Conservation (phyloP, 2,113 vertebrate genomes). For the Caloenas nicobarica region DNA sequence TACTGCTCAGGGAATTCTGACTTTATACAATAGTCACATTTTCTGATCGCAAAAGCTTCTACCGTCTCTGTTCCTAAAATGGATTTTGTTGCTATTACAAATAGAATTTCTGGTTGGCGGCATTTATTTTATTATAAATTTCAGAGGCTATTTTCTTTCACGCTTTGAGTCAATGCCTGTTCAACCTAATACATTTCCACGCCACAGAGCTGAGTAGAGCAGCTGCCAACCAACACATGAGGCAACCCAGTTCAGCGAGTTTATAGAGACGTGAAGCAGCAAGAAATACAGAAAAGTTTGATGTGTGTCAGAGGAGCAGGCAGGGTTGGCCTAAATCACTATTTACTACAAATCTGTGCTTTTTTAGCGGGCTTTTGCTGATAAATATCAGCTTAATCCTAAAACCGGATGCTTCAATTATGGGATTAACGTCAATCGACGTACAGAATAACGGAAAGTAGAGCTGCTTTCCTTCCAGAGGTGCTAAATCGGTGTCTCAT, state of each 20-base stretch:
- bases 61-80: neutral
- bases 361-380: constrained; percentile 43
- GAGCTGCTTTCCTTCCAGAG: neutral
- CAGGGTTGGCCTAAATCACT: constrained; percentile 16
- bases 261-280: neutral
- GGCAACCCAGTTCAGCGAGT: neutral
- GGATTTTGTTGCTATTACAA: neutral
- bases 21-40: neutral
- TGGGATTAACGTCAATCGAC: constrained; percentile 52
- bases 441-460: neutral
- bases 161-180: neutral
- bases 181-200: neutral
- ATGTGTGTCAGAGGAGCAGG: neutral
- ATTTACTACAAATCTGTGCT: constrained; percentile 10
- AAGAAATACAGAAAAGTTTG: neutral
- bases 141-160: neutral
- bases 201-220: neutral
- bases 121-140: constrained; percentile 28
- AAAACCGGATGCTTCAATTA: constrained; percentile 51
- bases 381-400: constrained; percentile 53
- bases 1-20: neutral
- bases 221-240: neutral
- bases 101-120: neutral
- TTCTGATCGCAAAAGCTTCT: neutral
- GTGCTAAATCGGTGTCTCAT: neutral